Conservation (phyloP, 2,797 vertebrate genomes). For the Falco rusticolus region DNA sequence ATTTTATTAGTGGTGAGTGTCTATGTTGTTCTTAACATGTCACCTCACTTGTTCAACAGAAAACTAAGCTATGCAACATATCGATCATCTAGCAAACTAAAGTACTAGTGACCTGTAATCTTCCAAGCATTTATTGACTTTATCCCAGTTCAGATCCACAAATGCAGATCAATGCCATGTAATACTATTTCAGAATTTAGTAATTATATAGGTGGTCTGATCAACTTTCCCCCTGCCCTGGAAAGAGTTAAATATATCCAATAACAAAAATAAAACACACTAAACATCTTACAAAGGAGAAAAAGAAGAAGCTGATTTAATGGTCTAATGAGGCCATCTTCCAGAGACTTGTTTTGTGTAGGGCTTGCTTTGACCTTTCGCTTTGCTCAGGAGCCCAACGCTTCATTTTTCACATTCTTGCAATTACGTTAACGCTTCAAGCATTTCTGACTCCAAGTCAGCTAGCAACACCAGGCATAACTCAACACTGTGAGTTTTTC, state of each 20-base stretch:
- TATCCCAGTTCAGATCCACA: constrained; percentile 81
- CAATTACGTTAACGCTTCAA: constrained; percentile 99
- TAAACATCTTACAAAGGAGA: constrained; percentile 65
- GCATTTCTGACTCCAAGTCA: constrained; percentile 92
- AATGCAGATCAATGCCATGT: constrained; percentile 78
- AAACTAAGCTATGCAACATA: constrained; percentile 82
- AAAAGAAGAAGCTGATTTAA: constrained; percentile 85
- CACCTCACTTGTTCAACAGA: constrained; percentile 73
- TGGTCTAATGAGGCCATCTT: constrained; percentile 96
- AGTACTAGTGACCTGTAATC: constrained; percentile 87
- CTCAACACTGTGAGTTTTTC: constrained; percentile 86
- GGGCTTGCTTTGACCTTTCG: constrained; percentile 94
- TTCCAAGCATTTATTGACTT: constrained; percentile 86
- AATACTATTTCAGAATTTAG: constrained; percentile 30
- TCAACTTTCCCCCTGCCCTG: constrained; percentile 73
- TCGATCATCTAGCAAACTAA: constrained; percentile 87
- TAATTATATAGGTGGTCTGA: constrained; percentile 5
- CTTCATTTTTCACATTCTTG: constrained; percentile 99
- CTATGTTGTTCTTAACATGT: constrained; percentile 69
- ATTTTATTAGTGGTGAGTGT: constrained; percentile 66
- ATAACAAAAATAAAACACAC: constrained; percentile 71
- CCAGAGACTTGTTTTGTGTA: constrained; percentile 96
- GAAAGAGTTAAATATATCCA: constrained; percentile 51
- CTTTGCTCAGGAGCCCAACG: constrained; percentile 91
- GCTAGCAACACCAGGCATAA: constrained; percentile 90